Evolutionary conservation across 2,797 vertebrate species (phyloP).

Genomic region (Erithacus rubecula): DNA sequence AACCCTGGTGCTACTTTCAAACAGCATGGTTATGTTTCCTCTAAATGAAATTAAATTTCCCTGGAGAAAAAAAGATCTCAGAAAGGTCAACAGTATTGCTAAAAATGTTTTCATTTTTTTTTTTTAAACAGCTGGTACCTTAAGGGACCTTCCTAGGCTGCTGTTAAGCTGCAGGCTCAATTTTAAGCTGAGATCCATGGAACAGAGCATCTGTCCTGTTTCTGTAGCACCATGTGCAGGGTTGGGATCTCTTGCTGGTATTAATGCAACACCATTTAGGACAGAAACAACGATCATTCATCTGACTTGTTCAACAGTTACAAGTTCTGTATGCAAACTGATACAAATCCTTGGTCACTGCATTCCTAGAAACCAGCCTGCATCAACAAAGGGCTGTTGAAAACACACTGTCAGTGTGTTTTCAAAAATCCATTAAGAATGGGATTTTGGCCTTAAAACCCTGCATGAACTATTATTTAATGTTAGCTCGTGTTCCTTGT

Average conservation of each 20-base stretch:
- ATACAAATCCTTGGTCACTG: not conserved
- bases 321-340: not conserved
- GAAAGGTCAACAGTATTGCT: constrained; percentile 7
- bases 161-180: not conserved
- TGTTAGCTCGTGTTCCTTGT: not conserved
- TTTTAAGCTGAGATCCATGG: not conserved
- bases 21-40: not conserved
- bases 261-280: not conserved
- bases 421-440: not conserved
- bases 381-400: not conserved
- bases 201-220: not conserved
- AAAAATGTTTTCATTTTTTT: not conserved
- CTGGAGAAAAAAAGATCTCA: constrained; percentile 1
- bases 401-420: not conserved
- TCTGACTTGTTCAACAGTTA: not conserved
- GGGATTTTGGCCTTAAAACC: not conserved
- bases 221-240: not conserved
- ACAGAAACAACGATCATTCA: not conserved
- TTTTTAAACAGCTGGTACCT: not conserved
- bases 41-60: constrained; percentile 23
- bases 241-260: not conserved
- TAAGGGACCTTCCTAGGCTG: not conserved
- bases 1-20: not conserved
- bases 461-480: not conserved
- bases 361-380: not conserved